Conservation (phyloP, 2,888 invertebrate species). For the Caenorhabditis sp. region DNA sequence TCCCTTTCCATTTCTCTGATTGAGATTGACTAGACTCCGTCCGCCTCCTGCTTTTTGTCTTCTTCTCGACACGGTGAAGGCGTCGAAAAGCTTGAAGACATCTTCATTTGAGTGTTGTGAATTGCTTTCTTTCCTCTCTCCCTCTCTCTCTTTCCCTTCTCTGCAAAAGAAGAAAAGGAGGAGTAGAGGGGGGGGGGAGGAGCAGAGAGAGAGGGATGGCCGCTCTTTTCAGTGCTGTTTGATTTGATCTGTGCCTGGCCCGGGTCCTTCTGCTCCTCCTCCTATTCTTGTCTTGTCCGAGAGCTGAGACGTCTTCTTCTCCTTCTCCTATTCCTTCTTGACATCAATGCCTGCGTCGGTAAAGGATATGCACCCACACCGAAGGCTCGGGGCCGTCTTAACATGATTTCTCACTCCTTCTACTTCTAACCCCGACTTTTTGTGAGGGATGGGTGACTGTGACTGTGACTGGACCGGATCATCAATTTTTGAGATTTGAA, state of each 20-base stretch:
- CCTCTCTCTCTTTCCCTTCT: too few species aligned
- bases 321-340: slow-evolving; percentile 32
- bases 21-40: slow-evolving; percentile 52
- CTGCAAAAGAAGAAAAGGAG: slow-evolving; percentile 21
- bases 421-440: too few species aligned
- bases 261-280: slow-evolving; percentile 43
- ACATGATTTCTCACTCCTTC: slow-evolving; percentile 46
- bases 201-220: slow-evolving; percentile 1
- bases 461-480: too few species aligned
- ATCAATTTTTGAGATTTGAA: too few species aligned
- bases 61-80: slow-evolving; percentile 23
- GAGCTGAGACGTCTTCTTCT: slow-evolving; percentile 28
- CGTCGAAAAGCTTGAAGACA: slow-evolving; percentile 15
- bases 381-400: slow-evolving; percentile 39
- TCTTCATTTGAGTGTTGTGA: slow-evolving; percentile 62
- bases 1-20: slow-evolving; percentile 31
- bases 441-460: too few species aligned
- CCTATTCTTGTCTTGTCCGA: slow-evolving; percentile 49
- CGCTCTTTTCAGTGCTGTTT: slow-evolving; percentile 55
- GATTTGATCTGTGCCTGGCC: slow-evolving; percentile 60
- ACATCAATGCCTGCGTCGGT: slow-evolving; percentile 49
- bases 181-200: not conserved
- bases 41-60: slow-evolving; percentile 26
- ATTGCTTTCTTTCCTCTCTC: slow-evolving; percentile 28
- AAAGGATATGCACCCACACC: slow-evolving; percentile 61